Evolutionary conservation across 1,140 invertebrate species (phyloP).

Genomic region (Leguminivora glycinivorella): DNA sequence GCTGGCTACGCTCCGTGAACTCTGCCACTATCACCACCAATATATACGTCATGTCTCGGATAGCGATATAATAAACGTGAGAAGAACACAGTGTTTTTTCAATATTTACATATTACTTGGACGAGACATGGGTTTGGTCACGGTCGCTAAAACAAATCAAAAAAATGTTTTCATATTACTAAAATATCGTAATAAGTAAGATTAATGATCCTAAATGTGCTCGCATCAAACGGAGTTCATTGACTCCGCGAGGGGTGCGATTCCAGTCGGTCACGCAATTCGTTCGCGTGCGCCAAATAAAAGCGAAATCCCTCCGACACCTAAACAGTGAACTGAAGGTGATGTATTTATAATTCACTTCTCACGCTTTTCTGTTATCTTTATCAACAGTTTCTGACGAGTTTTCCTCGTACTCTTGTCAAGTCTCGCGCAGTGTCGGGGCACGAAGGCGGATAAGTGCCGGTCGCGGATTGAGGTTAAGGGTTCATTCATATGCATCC

Average conservation of each 20-base stretch:
- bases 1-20: no score
- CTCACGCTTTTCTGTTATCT: neutral
- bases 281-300: conserved; percentile 2
- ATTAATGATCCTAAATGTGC: neutral
- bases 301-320: conserved; percentile 14
- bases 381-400: neutral
- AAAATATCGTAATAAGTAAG: neutral
- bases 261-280: neutral
- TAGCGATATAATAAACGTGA: no score
- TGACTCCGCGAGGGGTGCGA: conserved; percentile 20
- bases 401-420: conserved; percentile 22
- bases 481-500: conserved; percentile 19
- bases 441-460: neutral
- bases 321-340: conserved; percentile 14
- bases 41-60: no score
- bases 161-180: neutral
- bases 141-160: neutral
- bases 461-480: conserved; percentile 4
- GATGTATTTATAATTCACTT: conserved; percentile 22
- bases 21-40: no score
- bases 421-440: neutral
- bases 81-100: no score
- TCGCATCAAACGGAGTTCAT: neutral
- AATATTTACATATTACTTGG: no score
- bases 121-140: no score